Evolutionary conservation across 2,888 invertebrate genomes (phyloP), one percentile per base, ranked within the genome.

Genomic region (Fragum sueziense): DNA sequence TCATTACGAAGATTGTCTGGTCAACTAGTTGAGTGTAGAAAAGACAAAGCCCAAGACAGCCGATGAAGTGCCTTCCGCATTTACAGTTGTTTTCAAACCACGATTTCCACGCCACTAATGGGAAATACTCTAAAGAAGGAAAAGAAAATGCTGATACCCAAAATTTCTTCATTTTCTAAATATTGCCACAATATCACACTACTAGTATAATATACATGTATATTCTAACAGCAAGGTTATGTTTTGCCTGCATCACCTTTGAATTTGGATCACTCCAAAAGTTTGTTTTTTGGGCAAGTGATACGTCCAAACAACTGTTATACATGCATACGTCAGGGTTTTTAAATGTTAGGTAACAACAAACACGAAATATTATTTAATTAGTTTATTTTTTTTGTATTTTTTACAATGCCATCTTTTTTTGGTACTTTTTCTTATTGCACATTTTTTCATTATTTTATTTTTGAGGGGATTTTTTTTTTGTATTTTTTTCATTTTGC

Each of bases 351-450:
- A n/a, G n/a, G 6, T 6, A 3, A 29, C 59, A 61, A 61, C 33
- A 2, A 61, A 61, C n/a, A 33, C 2, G 9, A 6, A 33, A n/a
- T 33, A 61, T 61, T 33, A 11, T 61, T 61, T 61, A 57, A 41
- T 25, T 41, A 41, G 33, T 62, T 62, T 62, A 65, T 65, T 61
- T 29, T 41, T 27, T 27, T 25, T 57, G 25, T 22, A 47, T 74
- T 74, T 73, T 74, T 71, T 51, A 17, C 29, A 22, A 72, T 77
- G 77, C 77, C 73, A 73, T 52, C 77, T 77, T 77, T 70, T 73
- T 71, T 69, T 70, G 27, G 52, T 52, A 70, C 22, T 47, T 54
- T 74, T 74, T 70, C 68, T 33, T 47, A 37, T 61, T 61, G 51
- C 20, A 41, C 41, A 52, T 68, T 61, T 65, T 71, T 37, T 54